phyloP scores from a whole-genome alignment of 2,797 vertebrate genomes.

The Periophthalmus magnuspinnatus region DNA sequence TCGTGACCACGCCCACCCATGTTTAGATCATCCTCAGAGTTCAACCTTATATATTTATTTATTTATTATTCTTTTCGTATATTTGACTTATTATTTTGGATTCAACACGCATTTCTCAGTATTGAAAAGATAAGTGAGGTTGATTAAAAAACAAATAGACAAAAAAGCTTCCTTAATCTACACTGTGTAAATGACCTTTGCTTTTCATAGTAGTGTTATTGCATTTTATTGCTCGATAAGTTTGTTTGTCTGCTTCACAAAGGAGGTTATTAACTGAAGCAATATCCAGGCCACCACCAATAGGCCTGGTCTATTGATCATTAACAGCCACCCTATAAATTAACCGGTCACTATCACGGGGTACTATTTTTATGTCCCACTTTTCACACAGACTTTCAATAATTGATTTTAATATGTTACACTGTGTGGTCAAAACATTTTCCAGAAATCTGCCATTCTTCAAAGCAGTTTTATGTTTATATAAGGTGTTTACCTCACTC shows the following conservation, averaged over 20 bases:
- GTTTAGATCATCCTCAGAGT: constrained; percentile 17
- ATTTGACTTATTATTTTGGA: not conserved
- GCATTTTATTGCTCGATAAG: constrained; percentile 1
- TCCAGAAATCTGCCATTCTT: not conserved
- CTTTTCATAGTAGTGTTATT: constrained; percentile 24
- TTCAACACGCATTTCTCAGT: not conserved
- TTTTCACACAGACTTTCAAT: constrained; percentile 37
- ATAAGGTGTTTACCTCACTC: not conserved
- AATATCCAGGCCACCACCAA: constrained; percentile 35
- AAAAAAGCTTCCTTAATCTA: not conserved
- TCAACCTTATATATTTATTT: too few species aligned
- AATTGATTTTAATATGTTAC: constrained; percentile 35
- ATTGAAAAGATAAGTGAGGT: not conserved
- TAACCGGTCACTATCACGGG: not conserved
- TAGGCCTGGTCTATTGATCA: constrained; percentile 32
- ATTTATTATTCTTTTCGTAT: not conserved
- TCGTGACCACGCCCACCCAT: constrained; percentile 14
- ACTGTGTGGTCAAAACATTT: not conserved
- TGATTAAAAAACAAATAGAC: not conserved
- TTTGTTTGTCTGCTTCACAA: constrained; percentile 32
- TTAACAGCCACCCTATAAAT: constrained; percentile 33
- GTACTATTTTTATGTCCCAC: constrained; percentile 4
- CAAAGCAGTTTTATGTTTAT: not conserved
- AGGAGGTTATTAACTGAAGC: constrained; percentile 60
- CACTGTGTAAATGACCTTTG: constrained; percentile 27